These are phyloP conservation scores for Nanorana parkeri DNA, from an alignment of 2,113 vertebrate genomes.

Conservation along the genomic window DNA sequence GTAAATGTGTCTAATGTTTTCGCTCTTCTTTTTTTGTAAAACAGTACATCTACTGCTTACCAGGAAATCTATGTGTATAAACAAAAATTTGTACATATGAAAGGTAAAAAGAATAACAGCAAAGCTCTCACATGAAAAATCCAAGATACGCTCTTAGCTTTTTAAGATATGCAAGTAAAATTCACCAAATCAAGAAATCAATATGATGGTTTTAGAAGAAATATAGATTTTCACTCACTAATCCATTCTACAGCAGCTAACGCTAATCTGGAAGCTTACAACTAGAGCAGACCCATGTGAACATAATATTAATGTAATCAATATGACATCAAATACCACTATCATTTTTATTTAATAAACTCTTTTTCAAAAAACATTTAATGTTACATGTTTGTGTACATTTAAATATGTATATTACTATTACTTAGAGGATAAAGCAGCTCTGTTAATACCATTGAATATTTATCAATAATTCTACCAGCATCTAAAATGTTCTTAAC, in stretches of 20 bases:
- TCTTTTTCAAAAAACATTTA: too few species aligned
- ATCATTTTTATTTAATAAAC: neutral
- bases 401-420: neutral
- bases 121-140: neutral
- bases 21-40: too few species aligned
- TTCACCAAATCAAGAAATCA: conserved; percentile 9
- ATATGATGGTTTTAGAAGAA: neutral
- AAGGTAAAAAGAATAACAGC: too few species aligned
- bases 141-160: neutral
- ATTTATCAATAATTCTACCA: too few species aligned
- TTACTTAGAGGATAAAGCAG: neutral
- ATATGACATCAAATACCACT: conserved; percentile 2
- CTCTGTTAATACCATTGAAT: too few species aligned
- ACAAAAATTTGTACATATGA: too few species aligned
- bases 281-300: conserved; percentile 7
- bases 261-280: conserved; percentile 18
- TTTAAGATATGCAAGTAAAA: neutral
- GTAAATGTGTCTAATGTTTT: too few species aligned
- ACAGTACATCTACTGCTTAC: too few species aligned
- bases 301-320: neutral
- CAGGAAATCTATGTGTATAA: too few species aligned
- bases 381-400: too few species aligned
- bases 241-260: conserved; percentile 1
- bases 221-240: conserved; percentile 19
- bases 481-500: too few species aligned